Percentiles rank a stretch among this genome's conserved stretches.
phyloP scores from a whole-genome alignment of 2,888 invertebrate genomes.

The Cynaeus angustus region DNA sequence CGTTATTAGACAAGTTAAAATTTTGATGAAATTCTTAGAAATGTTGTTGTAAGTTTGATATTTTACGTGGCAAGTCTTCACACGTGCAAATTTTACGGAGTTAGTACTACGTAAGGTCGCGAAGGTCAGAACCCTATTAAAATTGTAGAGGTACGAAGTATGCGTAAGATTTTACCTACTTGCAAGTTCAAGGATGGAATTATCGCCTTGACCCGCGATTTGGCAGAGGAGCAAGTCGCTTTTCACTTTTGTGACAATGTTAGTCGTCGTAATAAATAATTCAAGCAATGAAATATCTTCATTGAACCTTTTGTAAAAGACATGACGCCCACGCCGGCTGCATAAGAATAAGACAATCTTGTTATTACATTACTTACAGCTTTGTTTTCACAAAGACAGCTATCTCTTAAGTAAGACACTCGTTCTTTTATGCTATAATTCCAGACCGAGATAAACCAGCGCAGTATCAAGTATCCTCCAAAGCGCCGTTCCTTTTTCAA shows the following conservation, averaged over 20 bases:
- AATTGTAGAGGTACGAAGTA: constrained; percentile 6
- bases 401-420: constrained; percentile 32
- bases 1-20: not conserved
- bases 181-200: too few species aligned
- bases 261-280: constrained; percentile 24
- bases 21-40: not conserved
- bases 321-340: constrained; percentile 18
- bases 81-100: constrained; percentile 27
- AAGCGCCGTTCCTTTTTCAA: constrained; percentile 25
- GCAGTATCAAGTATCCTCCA: constrained; percentile 32
- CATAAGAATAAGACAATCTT: constrained; percentile 38
- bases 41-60: constrained; percentile 2
- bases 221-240: not conserved
- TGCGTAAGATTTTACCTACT: too few species aligned
- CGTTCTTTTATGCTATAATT: constrained; percentile 32
- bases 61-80: constrained; percentile 24
- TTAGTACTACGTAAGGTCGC: constrained; percentile 14
- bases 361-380: constrained; percentile 25
- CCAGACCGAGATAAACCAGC: constrained; percentile 27
- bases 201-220: too few species aligned
- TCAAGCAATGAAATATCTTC: constrained; percentile 31
- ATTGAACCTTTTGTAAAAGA: constrained; percentile 37
- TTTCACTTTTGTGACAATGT: constrained; percentile 6
- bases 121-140: constrained; percentile 21
- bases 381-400: constrained; percentile 28